phyloP scores from a whole-genome alignment of 2,113 vertebrate genomes.

The Ancistrus triradiatus region DNA sequence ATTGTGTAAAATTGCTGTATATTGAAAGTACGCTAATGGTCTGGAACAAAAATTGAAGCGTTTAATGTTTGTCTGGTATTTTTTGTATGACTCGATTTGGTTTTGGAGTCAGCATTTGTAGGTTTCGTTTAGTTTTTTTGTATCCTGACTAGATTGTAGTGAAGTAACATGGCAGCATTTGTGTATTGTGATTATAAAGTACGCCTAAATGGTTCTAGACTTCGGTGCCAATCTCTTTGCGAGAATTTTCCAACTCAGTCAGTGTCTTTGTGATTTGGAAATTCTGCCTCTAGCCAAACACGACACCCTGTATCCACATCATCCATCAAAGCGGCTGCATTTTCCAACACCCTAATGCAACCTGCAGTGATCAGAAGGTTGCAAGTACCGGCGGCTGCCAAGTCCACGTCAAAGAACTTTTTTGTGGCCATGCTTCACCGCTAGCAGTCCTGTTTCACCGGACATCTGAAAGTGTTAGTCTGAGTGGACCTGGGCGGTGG shows the following conservation, averaged over 20 bases:
- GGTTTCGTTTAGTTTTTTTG: too few relatives aligned
- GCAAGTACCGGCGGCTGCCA: slow-evolving; percentile 63
- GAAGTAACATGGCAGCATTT: too few relatives aligned
- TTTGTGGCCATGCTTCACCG: slow-evolving; percentile 48
- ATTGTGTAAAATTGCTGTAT: too few relatives aligned
- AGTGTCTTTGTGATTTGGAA: slow-evolving; percentile 39
- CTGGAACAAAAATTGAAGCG: too few relatives aligned
- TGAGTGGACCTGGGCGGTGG: slow-evolving; percentile 65
- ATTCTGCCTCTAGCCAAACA: slow-evolving; percentile 31
- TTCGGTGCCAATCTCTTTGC: not conserved
- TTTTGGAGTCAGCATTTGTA: too few relatives aligned
- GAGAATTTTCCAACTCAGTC: slow-evolving; percentile 13
- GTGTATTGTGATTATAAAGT: too few relatives aligned
- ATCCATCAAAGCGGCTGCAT: slow-evolving; percentile 56
- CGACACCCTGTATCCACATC: slow-evolving; percentile 44
- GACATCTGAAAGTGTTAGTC: slow-evolving; percentile 54
- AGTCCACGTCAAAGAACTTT: slow-evolving; percentile 63
- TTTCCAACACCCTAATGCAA: slow-evolving; percentile 66
- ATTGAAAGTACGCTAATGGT: too few relatives aligned
- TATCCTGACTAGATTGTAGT: too few relatives aligned
- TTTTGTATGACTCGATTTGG: too few relatives aligned
- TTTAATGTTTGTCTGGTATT: too few relatives aligned
- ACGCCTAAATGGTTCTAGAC: too few relatives aligned
- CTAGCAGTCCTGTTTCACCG: slow-evolving; percentile 56
- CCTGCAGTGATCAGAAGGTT: slow-evolving; percentile 64